Percentiles rank a stretch among this genome's conserved stretches.
These are phyloP conservation scores for Myocastor coypus DNA, from an alignment of 2,113 vertebrate species.

Conservation along the genomic window DNA sequence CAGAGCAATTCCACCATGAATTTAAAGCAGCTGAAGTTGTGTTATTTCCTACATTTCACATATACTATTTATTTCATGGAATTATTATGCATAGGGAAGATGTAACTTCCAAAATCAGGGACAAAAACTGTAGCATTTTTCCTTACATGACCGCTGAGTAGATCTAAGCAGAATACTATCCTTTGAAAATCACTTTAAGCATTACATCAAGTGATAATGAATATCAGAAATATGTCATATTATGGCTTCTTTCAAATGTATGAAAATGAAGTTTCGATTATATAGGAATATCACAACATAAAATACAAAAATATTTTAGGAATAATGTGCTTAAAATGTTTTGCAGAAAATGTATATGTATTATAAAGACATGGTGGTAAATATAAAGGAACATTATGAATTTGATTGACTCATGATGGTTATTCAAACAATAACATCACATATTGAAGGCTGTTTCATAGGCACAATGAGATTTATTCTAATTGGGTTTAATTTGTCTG, in stretches of 20 bases:
- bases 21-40: conserved; percentile 29
- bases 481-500: background rate
- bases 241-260: conserved; percentile 27
- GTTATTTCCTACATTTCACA: background rate
- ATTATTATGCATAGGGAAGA: conserved; percentile 32
- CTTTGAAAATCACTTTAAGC: conserved; percentile 45
- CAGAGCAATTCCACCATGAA: conserved; percentile 36
- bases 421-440: background rate
- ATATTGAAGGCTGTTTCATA: background rate
- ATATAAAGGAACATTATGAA: background rate
- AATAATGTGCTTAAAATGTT: background rate
- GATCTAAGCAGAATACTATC: conserved; percentile 20
- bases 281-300: background rate
- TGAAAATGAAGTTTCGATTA: conserved; percentile 51
- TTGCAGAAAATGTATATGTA: background rate
- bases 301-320: background rate
- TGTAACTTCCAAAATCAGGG: conserved; percentile 33
- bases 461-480: background rate
- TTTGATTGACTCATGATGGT: background rate
- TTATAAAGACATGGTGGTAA: background rate
- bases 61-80: background rate
- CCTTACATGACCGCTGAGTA: background rate
- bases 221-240: conserved; percentile 27
- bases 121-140: conserved; percentile 25
- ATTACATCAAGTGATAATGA: conserved; percentile 2